A percentile compares a stretch with the other conserved stretches of the same genome.
These are phyloP conservation scores for Phaetusa simplex DNA, from an alignment of 2,113 vertebrate species.

Conservation along the genomic window DNA sequence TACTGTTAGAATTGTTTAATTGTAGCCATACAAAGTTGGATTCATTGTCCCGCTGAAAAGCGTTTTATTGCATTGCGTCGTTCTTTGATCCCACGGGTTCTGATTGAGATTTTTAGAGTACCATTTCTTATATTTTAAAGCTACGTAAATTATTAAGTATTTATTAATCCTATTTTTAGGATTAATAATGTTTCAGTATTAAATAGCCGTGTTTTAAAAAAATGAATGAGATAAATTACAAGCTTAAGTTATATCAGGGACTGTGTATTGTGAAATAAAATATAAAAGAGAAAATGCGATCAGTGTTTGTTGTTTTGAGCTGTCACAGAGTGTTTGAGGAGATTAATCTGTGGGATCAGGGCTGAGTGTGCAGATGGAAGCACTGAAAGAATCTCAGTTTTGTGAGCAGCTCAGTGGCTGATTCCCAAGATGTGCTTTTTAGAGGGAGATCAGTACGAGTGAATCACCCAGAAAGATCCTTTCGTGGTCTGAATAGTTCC, in stretches of 20 bases:
- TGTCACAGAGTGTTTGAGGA: background rate
- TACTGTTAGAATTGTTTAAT: background rate
- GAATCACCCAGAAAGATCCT: background rate
- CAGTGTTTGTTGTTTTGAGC: background rate
- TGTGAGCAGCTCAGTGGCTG: background rate
- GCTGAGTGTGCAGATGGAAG: background rate
- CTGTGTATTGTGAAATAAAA: background rate
- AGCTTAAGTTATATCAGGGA: background rate
- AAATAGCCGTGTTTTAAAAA: background rate
- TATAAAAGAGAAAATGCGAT: background rate
- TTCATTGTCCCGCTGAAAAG: background rate
- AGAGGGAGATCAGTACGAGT: background rate
- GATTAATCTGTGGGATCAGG: background rate
- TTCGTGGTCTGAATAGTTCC: background rate
- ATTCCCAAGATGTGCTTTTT: background rate
- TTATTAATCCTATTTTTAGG: background rate
- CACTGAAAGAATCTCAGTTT: background rate
- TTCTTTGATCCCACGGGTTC: background rate
- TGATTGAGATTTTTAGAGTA: background rate
- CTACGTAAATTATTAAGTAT: background rate
- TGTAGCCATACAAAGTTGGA: background rate
- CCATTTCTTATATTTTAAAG: background rate
- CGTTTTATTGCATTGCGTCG: background rate
- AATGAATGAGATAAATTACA: background rate
- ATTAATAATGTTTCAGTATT: background rate